Evolutionary conservation across 2,888 invertebrate genomes (phyloP).

Genomic region (Ichneumoninae sp.): DNA sequence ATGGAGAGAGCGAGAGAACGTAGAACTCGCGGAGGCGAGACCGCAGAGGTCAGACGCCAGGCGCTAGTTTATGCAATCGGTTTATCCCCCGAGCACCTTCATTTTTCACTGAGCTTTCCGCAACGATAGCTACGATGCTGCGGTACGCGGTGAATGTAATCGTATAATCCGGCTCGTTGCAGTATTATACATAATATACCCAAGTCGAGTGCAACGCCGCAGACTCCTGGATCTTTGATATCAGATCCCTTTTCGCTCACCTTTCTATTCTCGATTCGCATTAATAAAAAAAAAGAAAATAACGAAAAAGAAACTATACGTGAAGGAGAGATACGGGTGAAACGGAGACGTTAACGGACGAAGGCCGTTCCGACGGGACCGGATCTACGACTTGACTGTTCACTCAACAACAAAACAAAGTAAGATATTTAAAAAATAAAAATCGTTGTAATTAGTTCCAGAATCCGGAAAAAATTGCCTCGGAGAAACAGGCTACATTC

Average conservation of each 20-base stretch:
- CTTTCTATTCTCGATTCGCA: constrained; percentile 4
- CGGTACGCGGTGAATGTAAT: constrained; percentile 41
- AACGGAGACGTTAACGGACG: neutral
- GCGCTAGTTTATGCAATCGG: constrained; percentile 66
- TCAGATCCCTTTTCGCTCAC: constrained; percentile 26
- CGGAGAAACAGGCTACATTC: too few relatives aligned
- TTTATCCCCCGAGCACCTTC: constrained; percentile 60
- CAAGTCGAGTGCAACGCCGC: neutral
- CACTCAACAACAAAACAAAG: too few relatives aligned
- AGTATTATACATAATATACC: constrained; percentile 31
- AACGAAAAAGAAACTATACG: neutral
- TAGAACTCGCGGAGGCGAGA: constrained; percentile 43
- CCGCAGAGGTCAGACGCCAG: constrained; percentile 62
- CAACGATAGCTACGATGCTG: constrained; percentile 56
- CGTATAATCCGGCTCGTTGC: constrained; percentile 13
- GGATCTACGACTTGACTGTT: neutral
- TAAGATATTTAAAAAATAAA: too few relatives aligned
- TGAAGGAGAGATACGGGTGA: neutral
- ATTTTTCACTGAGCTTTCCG: constrained; percentile 59
- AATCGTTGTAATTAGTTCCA: too few relatives aligned
- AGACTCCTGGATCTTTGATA: constrained; percentile 37
- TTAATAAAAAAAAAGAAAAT: neutral
- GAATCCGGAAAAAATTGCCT: too few relatives aligned
- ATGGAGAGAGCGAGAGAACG: constrained; percentile 24
- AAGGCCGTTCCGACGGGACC: neutral